phyloP scores from a whole-genome alignment of 2,888 invertebrate species.

The Bembecia ichneumoniformis region DNA sequence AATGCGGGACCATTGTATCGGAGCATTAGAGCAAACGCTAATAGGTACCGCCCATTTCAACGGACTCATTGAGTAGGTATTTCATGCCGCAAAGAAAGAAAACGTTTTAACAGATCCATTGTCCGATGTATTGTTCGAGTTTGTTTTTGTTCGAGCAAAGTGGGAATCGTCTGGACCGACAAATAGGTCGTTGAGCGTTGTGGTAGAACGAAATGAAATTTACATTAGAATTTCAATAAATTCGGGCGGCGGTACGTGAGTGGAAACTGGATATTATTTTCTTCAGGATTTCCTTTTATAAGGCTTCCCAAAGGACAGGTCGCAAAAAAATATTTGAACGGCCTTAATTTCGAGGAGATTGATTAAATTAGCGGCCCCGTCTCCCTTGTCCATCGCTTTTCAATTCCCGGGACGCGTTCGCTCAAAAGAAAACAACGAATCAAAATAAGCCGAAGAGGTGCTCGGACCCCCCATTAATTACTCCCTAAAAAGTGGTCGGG shows the following conservation, averaged over 20 bases:
- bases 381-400: constrained; percentile 15
- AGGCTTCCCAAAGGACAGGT: neutral
- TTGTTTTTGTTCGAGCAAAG: too few relatives aligned
- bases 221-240: too few relatives aligned
- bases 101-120: neutral
- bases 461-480: constrained; percentile 31
- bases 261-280: too few relatives aligned
- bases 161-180: too few relatives aligned
- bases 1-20: too few relatives aligned
- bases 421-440: constrained; percentile 27
- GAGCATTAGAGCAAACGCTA: too few relatives aligned
- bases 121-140: too few relatives aligned
- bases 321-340: constrained; percentile 19
- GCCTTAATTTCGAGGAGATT: constrained; percentile 21
- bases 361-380: constrained; percentile 23
- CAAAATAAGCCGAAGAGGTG: constrained; percentile 26
- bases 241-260: too few relatives aligned
- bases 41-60: too few relatives aligned
- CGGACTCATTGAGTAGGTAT: neutral
- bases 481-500: constrained; percentile 22
- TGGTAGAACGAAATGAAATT: too few relatives aligned
- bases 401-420: constrained; percentile 13
- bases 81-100: neutral
- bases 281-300: too few relatives aligned
- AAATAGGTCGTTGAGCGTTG: too few relatives aligned